Evolutionary conservation across 2,888 invertebrate species (phyloP).

Genomic region (Isotomurus palustris): DNA sequence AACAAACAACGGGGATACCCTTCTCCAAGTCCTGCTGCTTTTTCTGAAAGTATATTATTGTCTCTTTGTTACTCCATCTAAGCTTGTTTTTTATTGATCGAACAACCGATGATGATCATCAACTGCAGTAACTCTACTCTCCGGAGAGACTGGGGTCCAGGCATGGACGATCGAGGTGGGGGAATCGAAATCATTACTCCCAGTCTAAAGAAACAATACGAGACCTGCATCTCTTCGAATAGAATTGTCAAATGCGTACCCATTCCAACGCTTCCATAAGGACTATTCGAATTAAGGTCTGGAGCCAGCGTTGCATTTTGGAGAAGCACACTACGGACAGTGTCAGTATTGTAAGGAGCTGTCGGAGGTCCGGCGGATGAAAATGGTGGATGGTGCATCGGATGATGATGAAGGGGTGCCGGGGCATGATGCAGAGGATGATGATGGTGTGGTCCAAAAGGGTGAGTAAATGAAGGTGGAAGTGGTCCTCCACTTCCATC

Average conservation of each 20-base stretch:
- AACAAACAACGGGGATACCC: no score
- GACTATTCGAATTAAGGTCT: constrained; percentile 59
- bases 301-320: constrained; percentile 64
- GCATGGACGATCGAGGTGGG: no score
- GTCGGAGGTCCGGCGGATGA: constrained; percentile 47
- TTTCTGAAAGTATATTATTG: neutral
- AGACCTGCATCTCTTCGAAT: no score
- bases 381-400: constrained; percentile 46
- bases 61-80: neutral
- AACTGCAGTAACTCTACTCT: no score
- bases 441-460: constrained; percentile 49
- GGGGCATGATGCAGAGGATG: constrained; percentile 51
- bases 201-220: no score
- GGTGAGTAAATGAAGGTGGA: constrained; percentile 47
- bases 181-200: no score
- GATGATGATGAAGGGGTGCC: constrained; percentile 49
- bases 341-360: constrained; percentile 45
- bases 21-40: no score
- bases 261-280: constrained; percentile 51
- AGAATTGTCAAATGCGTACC: no score
- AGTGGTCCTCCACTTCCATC: constrained; percentile 35
- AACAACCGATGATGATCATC: no score
- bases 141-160: no score
- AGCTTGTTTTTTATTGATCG: no score
- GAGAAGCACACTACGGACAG: constrained; percentile 55